Base-by-base conservation (phyloP, 2,113 vertebrate species). In the Pavo muticus region DNA sequence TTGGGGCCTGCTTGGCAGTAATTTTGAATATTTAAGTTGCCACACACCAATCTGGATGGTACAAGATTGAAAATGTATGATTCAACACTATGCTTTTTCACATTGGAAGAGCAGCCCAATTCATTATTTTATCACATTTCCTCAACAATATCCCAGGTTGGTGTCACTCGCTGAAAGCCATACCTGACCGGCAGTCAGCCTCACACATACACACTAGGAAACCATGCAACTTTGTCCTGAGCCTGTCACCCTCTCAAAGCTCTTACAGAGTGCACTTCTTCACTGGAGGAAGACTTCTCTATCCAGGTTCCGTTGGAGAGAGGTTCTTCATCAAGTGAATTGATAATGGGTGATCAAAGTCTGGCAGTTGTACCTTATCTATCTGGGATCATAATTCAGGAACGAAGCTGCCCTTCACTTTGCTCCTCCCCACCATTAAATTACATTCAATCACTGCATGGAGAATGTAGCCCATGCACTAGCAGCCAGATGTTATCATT, bases 401-500 rank as follows among this genome's bases (percentile, higher is more conserved):
- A 95, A 96, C 79, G 94, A 97, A 95, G 96, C 87, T 97, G 97
- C 97, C 95, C 79, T 96, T 96, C 70, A 21, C 88, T 79, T 97
- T 78, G 94, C 96, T 97, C 97, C 97, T 97, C 96, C 96, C 96
- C 63, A 45, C 97, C 97, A 98, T 98, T 98, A 98, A 98, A 98
- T 96, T 95, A 78, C 95, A 78, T 95, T 98, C 98, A 98, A 97
- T 98, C 98, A 98, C 94, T 24, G 54, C 77, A 73, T 4, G 11
- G 94, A 96, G 97, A 98, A 97, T 87, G 96, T 95, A 97, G 97
- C 94, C 95, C 97, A 69, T 96, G 94, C 87, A 95, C 96, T 96
- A 47, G 27, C 98, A 97, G 97, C 98, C 98, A 98, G 98, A 98
- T 98, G 98, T 98, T 98, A 98, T 98, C 98, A 97, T 95, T 95